These are phyloP conservation scores for Ellobius talpinus DNA, from an alignment of 2,113 vertebrate genomes.

Conservation along the genomic window DNA sequence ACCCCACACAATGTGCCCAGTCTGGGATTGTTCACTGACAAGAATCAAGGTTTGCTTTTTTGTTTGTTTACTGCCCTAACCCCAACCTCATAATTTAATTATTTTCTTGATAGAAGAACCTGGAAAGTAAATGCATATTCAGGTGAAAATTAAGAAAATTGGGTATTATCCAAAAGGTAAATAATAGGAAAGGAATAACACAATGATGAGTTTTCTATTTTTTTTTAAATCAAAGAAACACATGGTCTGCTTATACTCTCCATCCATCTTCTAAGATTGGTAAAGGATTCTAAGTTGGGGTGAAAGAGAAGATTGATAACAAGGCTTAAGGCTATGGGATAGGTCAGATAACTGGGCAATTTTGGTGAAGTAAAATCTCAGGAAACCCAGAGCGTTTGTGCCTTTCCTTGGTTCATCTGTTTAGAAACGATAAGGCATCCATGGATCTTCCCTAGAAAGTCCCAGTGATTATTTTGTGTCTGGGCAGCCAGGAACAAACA, in stretches of 20 bases:
- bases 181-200: conserved; percentile 36
- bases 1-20: neutral
- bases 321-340: neutral
- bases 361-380: neutral
- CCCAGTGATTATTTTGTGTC: neutral
- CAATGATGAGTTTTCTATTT: neutral
- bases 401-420: neutral
- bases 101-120: neutral
- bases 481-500: no score
- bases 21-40: neutral
- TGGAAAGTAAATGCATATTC: neutral
- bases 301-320: neutral
- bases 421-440: neutral
- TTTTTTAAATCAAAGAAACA: conserved; percentile 28
- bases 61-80: neutral
- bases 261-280: conserved; percentile 34
- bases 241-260: neutral
- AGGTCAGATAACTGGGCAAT: neutral
- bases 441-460: neutral
- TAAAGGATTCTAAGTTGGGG: conserved; percentile 10
- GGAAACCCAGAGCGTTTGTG: neutral
- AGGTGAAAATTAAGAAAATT: conserved; percentile 49
- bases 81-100: neutral
- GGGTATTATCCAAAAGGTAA: no score
- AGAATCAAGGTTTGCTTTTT: neutral